Percentiles rank a stretch among this genome's conserved stretches.
Evolutionary conservation across 2,888 invertebrate species (phyloP).

Genomic region (Drosophila fungiperda): DNA sequence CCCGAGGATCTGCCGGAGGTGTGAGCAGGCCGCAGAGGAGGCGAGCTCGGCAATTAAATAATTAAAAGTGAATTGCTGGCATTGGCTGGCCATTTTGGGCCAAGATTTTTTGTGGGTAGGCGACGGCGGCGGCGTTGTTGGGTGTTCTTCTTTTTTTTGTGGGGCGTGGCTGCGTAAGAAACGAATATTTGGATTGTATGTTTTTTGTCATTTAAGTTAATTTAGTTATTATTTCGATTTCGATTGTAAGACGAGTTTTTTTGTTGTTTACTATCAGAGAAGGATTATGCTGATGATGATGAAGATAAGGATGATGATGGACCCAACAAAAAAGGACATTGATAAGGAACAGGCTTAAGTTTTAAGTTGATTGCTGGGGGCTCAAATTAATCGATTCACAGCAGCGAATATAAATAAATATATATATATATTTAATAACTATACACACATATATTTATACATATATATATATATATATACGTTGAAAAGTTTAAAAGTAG

Average conservation of each 20-base stretch:
- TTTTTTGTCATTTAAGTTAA: slow-evolving; percentile 62
- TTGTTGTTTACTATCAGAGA: slow-evolving; percentile 43
- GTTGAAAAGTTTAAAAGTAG: slow-evolving; percentile 70
- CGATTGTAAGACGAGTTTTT: slow-evolving; percentile 54
- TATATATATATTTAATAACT: slow-evolving; percentile 47
- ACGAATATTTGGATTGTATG: slow-evolving; percentile 55
- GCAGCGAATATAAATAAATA: slow-evolving; percentile 37
- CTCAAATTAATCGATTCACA: slow-evolving; percentile 39
- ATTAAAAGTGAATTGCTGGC: slow-evolving; percentile 49
- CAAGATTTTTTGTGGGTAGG: slow-evolving; percentile 4
- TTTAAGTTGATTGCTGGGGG: slow-evolving; percentile 62
- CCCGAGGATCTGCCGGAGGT: slow-evolving; percentile 85
- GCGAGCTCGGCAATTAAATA: slow-evolving; percentile 39
- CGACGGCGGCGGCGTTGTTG: slow-evolving; percentile 9
- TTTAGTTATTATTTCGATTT: slow-evolving; percentile 64
- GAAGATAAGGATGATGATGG: slow-evolving; percentile 8
- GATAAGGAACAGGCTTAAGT: slow-evolving; percentile 51
- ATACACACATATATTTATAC: slow-evolving; percentile 34
- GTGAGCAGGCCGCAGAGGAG: slow-evolving; percentile 55
- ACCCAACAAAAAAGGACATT: slow-evolving; percentile 30
- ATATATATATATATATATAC: slow-evolving; percentile 53
- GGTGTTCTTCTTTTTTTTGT: slow-evolving; percentile 7
- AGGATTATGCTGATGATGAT: slow-evolving; percentile 1
- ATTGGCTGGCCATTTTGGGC: slow-evolving; percentile 25
- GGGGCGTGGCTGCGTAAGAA: slow-evolving; percentile 54